Base-by-base conservation (phyloP, 2,888 invertebrate species). In the Plagodis dolabraria region DNA sequence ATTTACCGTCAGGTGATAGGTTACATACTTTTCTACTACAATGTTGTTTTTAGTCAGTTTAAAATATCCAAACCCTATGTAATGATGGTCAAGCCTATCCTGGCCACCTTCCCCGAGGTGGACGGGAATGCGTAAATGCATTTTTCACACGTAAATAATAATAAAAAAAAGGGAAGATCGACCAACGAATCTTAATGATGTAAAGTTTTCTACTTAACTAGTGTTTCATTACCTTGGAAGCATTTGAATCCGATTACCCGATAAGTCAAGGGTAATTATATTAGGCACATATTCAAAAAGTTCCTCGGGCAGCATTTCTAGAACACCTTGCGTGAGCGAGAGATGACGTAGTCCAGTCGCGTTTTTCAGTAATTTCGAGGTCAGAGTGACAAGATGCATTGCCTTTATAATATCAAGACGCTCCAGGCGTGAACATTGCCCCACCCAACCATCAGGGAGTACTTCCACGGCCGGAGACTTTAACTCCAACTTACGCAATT, bases 201-300 rank as follows among this genome's bases (percentile, higher is more conserved):
- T 22, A 22, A n/a, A n/a, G n/a, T n/a, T n/a, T n/a, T n/a, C n/a
- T n/a, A n/a, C n/a, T n/a, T n/a, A n/a, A n/a, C n/a, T n/a, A n/a
- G n/a, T n/a, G n/a, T n/a, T n/a, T n/a, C n/a, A 7, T 68, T 46
- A 82, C 80, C 69, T 60, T 10, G 79, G 76, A 7, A 83, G 59
- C 5, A 33, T 10, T 6, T 7, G 34, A 5, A 83, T 69, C 0
- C 9, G 5, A 58, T 82, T 82, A 8, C 57, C n/a, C 5, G 69
- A 63, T 11, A 81, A 53, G 52, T 73, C 70, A 11, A 80, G 71
- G 6, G 5, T 5, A 5, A 0, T 12, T 43, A 77, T 71, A 0
- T 42, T 9, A 5, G 33, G 46, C 45, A 72, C 61, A 59, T 68
- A 57, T 46, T 68, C 64, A 35, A 79, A 65, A 47, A 80, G 66